These are phyloP conservation scores for Mimas tiliae DNA, from an alignment of 2,888 invertebrate species.

Conservation along the genomic window DNA sequence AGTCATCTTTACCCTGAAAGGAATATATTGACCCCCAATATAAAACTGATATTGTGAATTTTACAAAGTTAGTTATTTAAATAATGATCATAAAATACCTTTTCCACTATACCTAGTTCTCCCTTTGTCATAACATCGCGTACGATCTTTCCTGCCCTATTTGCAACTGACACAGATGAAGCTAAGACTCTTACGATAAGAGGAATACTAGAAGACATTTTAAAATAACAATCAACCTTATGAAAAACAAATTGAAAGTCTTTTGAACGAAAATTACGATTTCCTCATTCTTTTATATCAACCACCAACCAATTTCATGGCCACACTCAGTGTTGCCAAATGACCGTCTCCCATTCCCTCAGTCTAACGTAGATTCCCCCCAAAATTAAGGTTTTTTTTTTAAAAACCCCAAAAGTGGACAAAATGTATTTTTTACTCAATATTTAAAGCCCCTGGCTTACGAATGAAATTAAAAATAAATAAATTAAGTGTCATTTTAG, in stretches of 20 bases:
- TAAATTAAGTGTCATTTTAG: too few species aligned
- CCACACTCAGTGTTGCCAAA: not conserved
- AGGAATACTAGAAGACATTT: slow-evolving; percentile 87
- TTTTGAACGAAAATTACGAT: not conserved
- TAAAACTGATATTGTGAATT: not conserved
- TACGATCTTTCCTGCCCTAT: slow-evolving; percentile 94
- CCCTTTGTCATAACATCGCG: slow-evolving; percentile 95
- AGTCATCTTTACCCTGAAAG: slow-evolving; percentile 93
- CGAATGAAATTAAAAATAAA: too few species aligned
- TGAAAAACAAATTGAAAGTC: not conserved
- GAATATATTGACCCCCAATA: not conserved
- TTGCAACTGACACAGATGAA: slow-evolving; percentile 91
- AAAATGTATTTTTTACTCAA: too few species aligned
- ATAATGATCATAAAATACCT: slow-evolving; percentile 85
- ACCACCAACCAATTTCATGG: not conserved
- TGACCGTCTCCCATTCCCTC: too few species aligned
- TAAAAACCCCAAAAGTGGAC: too few species aligned
- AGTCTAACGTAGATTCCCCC: too few species aligned
- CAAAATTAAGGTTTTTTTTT: too few species aligned
- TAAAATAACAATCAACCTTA: slow-evolving; percentile 17
- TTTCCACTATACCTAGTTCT: slow-evolving; percentile 95
- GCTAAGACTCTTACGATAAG: slow-evolving; percentile 90
- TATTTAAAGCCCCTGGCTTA: too few species aligned
- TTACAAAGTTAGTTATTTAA: not conserved
- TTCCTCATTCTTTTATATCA: not conserved